Evolutionary conservation across 2,113 vertebrate genomes (phyloP).

Genomic region (Phyllopteryx taeniolatus): DNA sequence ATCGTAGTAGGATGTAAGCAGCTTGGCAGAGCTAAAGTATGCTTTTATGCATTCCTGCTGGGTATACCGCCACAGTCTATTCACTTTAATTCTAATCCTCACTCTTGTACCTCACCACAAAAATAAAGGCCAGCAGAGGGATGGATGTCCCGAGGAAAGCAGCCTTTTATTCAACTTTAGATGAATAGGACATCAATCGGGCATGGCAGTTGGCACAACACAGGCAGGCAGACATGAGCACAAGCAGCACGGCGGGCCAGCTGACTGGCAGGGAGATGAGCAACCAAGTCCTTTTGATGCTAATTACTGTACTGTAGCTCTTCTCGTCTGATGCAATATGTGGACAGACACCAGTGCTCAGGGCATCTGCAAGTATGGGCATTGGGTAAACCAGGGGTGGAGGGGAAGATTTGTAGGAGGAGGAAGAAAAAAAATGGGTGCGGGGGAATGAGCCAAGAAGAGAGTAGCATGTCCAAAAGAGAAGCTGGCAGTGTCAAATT

Average conservation of each 20-base stretch:
- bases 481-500: conserved; percentile 38
- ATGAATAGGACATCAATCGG: conserved; percentile 66
- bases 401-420: conserved; percentile 1
- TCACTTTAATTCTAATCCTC: conserved; percentile 59
- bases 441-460: conserved; percentile 3
- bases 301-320: conserved; percentile 59
- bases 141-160: conserved; percentile 58
- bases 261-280: conserved; percentile 53
- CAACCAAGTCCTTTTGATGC: conserved; percentile 55
- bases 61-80: conserved; percentile 52
- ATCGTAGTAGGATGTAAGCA: conserved; percentile 38
- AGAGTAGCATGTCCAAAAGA: conserved; percentile 32
- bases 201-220: conserved; percentile 57
- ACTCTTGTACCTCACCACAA: conserved; percentile 32
- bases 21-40: conserved; percentile 45
- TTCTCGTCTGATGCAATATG: conserved; percentile 50
- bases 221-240: conserved; percentile 36
- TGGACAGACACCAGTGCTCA: conserved; percentile 44
- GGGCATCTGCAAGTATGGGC: conserved; percentile 33
- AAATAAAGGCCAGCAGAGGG: conserved; percentile 50
- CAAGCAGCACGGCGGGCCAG: conserved; percentile 25
- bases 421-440: conserved; percentile 2
- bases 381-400: not conserved
- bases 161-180: conserved; percentile 53
- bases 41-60: conserved; percentile 46